Evolutionary conservation across 2,113 vertebrate genomes (phyloP), one percentile per base, ranked within the genome.

Genomic region (Casuarius casuarius): DNA sequence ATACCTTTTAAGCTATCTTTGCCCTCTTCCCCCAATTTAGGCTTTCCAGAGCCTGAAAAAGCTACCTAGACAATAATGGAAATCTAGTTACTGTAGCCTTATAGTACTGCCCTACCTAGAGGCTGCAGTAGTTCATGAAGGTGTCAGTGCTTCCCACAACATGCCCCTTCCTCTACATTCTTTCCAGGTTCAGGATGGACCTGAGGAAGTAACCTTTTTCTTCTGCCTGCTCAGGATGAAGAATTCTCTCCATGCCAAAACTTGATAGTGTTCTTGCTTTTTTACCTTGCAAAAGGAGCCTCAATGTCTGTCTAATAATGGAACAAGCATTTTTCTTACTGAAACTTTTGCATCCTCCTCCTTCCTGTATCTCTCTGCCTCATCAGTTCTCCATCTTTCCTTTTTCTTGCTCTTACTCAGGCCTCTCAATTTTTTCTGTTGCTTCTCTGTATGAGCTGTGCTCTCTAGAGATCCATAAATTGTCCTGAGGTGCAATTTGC

Each of bases 381-480:
- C 19, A 5, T 63, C 12, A 92, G 3, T 33, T 87, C 20, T 92
- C 38, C 73, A 80, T 71, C 42, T 88, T 63, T 62, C 22, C 79
- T 87, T 58, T 65, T 65, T 48, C 51, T 8, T n/a, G 13, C 28
- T 74, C 35, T 85, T 80, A 54, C 29, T 77, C 21, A 62, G 16
- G 26, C 68, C 67, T 94, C 21, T 68, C 52, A 84, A 72, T 80
- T 75, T 74, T 59, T 84, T 75, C 75, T 90, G 48, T 48, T 51
- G 44, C 22, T 95, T 83, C 48, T 96, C 84, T 94, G 76, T 77
- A 62, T 70, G 66, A 88, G 52, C 71, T 82, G n/a, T 22, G 52
- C n/a, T 21, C 40, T 87, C 83, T 71, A 84, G 38, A 94, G 65
- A 48, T 94, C 92, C 89, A 68, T 79, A 73, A 92, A 90, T 74